Base-by-base conservation (phyloP, 2,888 invertebrate genomes). In the Agrotis segetum region DNA sequence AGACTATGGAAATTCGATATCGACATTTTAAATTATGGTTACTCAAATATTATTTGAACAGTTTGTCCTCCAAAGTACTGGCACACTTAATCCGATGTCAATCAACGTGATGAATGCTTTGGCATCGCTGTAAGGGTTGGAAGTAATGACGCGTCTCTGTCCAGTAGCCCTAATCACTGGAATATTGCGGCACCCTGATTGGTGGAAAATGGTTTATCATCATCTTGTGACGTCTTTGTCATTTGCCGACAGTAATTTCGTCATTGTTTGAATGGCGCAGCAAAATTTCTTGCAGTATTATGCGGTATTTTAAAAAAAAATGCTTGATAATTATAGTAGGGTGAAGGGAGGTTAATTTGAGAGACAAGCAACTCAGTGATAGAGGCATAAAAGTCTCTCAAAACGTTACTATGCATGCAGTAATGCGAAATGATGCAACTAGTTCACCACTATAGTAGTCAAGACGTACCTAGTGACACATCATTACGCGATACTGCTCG, bases 121-220 rank as follows among this genome's bases (percentile, higher is more conserved):
- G 19, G 56, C 47, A 65, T 67, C 66, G 55, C 62, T 67, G 77
- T 77, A 65, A 80, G 68, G 81, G 81, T 71, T 65, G 65, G 71
- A 71, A 81, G 66, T 79, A 79, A 79, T 81, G 82, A 79, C 71
- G 81, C 78, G 66, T 72, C 50, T 69, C 68, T 64, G 79, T 81
- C 72, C 82, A 55, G 67, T 52, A 76, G 56, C 79, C 67, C 56
- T 79, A 71, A 81, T 79, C 67, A 65, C 47, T 69, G 63, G 52
- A 71, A 68, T 74, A 78, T 78, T 82, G 79, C 68, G 71, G 60
- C 63, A 16, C 59, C 16, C 66, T 74, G 79, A 81, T 77, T 79
- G 66, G 72, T 34, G 66, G 81, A 53, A 81, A 81, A 68, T 68
- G 58, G 52, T 53, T 71, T 63, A 66, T 81, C 71, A 65, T 52